These are phyloP conservation scores for Microchrysa polita DNA, from an alignment of 2,888 invertebrate species.

Conservation along the genomic window DNA sequence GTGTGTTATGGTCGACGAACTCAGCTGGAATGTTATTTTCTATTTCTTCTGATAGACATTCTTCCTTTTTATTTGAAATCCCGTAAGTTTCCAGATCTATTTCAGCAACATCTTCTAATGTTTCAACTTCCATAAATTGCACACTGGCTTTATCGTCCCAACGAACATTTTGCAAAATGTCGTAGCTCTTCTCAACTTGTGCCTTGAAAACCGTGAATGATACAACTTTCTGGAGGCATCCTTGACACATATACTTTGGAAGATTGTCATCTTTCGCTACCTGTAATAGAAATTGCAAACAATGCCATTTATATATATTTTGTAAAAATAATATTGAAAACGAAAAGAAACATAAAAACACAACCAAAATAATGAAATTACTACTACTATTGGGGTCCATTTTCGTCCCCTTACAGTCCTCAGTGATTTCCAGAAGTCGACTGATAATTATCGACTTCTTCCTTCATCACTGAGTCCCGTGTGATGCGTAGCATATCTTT, in stretches of 20 bases:
- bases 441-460: no score
- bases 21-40: no score
- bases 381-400: no score
- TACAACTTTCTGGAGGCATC: conserved; percentile 1
- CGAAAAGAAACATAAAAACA: no score
- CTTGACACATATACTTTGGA: conserved; percentile 20
- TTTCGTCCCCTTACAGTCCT: no score
- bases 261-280: conserved; percentile 2
- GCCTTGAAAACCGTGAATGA: background rate
- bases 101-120: background rate
- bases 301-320: no score
- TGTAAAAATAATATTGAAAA: background rate
- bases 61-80: background rate
- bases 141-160: background rate
- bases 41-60: no score
- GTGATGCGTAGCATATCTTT: no score
- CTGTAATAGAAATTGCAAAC: conserved; percentile 8
- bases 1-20: background rate
- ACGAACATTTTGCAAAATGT: background rate
- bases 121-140: background rate
- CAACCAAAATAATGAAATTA: no score
- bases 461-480: no score
- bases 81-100: conserved; percentile 1
- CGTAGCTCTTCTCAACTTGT: conserved; percentile 27
- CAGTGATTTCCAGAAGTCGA: no score